phyloP scores from a whole-genome alignment of 1,140 invertebrate species.

The Lordiphosa clarofinis region DNA sequence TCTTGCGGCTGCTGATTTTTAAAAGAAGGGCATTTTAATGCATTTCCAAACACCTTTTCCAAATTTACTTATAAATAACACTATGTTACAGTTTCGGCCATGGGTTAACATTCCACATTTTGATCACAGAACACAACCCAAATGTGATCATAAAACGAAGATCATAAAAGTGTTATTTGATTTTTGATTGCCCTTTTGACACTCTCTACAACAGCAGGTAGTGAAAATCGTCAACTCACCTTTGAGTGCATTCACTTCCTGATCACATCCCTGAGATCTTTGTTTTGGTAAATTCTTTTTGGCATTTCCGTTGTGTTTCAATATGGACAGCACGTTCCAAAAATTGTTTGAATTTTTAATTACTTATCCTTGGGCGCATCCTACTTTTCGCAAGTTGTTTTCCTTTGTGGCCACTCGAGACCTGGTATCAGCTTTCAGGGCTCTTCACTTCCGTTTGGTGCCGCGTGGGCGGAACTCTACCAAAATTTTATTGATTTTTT shows the following conservation, averaged over 20 bases:
- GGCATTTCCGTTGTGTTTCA: conserved; percentile 65
- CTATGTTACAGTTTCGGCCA: not conserved
- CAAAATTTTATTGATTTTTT: conserved; percentile 36
- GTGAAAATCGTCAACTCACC: conserved; percentile 23
- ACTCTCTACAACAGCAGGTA: conserved; percentile 43
- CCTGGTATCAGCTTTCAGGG: conserved; percentile 36
- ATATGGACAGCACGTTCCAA: conserved; percentile 51
- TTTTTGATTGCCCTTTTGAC: conserved; percentile 54
- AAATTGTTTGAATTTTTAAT: conserved; percentile 42
- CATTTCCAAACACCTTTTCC: conserved; percentile 67
- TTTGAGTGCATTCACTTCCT: conserved; percentile 34
- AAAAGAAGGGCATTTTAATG: conserved; percentile 48
- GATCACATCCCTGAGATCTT: conserved; percentile 32
- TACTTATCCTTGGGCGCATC: conserved; percentile 56
- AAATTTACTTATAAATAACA: conserved; percentile 24
- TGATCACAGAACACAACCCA: conserved; percentile 20
- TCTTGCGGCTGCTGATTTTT: conserved; percentile 51
- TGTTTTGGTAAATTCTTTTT: conserved; percentile 44
- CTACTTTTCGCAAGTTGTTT: conserved; percentile 55
- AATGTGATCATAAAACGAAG: conserved; percentile 31
- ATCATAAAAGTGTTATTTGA: conserved; percentile 70
- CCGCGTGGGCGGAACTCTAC: conserved; percentile 51
- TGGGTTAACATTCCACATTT: conserved; percentile 27
- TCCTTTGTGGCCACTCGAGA: conserved; percentile 23
- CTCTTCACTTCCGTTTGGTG: conserved; percentile 46